Evolutionary conservation across 2,888 invertebrate species (phyloP), one percentile per base, ranked within the genome.

Genomic region (Standfussiana lucernea): DNA sequence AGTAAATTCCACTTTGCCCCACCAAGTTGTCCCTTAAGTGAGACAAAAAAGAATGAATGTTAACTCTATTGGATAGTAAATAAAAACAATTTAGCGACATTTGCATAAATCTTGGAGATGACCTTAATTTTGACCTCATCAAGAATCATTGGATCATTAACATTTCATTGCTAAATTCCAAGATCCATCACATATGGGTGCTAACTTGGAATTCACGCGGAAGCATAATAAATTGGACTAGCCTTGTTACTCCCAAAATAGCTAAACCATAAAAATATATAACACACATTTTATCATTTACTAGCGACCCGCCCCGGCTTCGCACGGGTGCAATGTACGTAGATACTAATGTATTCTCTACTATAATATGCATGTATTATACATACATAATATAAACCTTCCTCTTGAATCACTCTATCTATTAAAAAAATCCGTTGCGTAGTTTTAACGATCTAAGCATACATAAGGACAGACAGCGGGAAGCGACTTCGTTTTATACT

Each of bases 131-230:
- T 75, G 53, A 75, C 66, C 61, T 82, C 13, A 66, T 50, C 11
- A 18, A 37, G n/a, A n/a, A 68, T 37, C 2, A 53, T n/a, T 32
- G 1, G 47, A 32, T 50, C 28, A 56, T 66, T 24, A 50, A 37
- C 21, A 45, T 50, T 81, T 53, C 4, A 62, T 67, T 67, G 75
- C 32, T 24, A 67, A 53, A 35, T 81, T 50, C 66, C 28, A 45
- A 50, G 0, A n/a, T 61, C n/a, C 21, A 56, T 42, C 18, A 32
- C 42, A 28, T 1, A 32, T 18, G 21, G 18, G 4, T 24, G n/a
- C 15, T 13, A 77, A 69, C 35, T 65, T 37, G 61, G n/a, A 75
- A 72, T 66, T 72, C 50, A 75, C 69, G 61, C 66, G 80, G 81
- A 75, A 80, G 18, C 24, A 13, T 24, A n/a, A 45, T n/a, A 73